These are phyloP conservation scores for Oenanthe oenanthe DNA, from an alignment of 2,113 vertebrate genomes.

Conservation along the genomic window DNA sequence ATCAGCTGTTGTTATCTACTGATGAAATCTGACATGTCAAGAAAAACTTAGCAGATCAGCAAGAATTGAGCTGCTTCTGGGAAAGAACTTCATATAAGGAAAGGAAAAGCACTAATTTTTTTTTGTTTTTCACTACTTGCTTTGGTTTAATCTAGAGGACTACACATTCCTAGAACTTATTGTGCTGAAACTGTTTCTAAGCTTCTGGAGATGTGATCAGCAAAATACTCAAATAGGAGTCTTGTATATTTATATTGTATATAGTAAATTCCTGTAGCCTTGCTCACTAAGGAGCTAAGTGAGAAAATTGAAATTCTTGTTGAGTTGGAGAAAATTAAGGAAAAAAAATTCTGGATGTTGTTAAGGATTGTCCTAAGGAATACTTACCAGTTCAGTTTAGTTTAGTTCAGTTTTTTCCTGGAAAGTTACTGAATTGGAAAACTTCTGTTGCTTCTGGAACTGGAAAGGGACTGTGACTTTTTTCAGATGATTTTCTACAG, in stretches of 20 bases:
- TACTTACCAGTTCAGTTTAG: neutral
- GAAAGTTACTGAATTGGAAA: neutral
- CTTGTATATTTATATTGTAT: neutral
- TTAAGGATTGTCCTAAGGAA: neutral
- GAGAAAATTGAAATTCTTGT: neutral
- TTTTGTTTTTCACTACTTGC: neutral
- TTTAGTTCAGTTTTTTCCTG: neutral
- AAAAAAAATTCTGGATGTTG: neutral
- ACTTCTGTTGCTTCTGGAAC: neutral
- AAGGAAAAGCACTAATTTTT: neutral
- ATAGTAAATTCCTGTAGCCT: neutral
- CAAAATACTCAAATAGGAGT: neutral
- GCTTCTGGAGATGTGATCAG: neutral
- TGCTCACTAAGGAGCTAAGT: neutral
- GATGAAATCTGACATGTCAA: slow-evolving; percentile 32
- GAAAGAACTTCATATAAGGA: neutral
- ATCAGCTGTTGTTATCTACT: slow-evolving; percentile 12
- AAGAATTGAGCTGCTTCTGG: neutral
- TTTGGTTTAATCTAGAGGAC: neutral
- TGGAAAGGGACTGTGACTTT: neutral
- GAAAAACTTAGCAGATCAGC: slow-evolving; percentile 8
- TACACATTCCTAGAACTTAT: neutral
- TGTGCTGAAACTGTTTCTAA: neutral
- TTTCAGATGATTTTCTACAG: neutral
- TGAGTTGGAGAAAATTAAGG: neutral